These are phyloP conservation scores for Xestia sexstrigata DNA, from an alignment of 2,888 invertebrate genomes.

Conservation along the genomic window DNA sequence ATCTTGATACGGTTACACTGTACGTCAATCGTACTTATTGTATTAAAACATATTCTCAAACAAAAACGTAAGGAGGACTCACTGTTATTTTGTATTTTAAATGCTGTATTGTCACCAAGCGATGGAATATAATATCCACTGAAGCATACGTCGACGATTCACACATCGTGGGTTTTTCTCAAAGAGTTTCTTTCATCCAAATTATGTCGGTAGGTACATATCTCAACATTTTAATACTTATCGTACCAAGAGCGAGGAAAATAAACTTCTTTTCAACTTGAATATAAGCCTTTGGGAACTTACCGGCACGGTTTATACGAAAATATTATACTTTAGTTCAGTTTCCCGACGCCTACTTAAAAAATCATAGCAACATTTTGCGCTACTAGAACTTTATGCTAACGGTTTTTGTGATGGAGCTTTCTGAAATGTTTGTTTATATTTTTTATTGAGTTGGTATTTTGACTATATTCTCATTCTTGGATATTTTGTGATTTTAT, in stretches of 20 bases:
- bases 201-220: neutral
- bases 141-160: neutral
- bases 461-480: neutral
- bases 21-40: neutral
- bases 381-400: slow-evolving; percentile 30
- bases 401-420: slow-evolving; percentile 25
- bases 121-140: neutral
- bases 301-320: slow-evolving; percentile 25
- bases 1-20: neutral
- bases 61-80: slow-evolving; percentile 7
- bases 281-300: slow-evolving; percentile 42
- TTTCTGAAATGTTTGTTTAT: slow-evolving; percentile 7
- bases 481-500: neutral
- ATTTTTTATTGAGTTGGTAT: slow-evolving; percentile 3
- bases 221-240: slow-evolving; percentile 11
- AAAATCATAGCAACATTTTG: slow-evolving; percentile 53
- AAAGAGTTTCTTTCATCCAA: neutral
- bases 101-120: slow-evolving; percentile 1
- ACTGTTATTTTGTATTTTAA: slow-evolving; percentile 17
- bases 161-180: slow-evolving; percentile 5
- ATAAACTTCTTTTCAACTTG: slow-evolving; percentile 23
- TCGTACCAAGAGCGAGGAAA: slow-evolving; percentile 19
- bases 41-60: neutral
- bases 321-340: slow-evolving; percentile 36
- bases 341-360: slow-evolving; percentile 55